Base-by-base conservation (phyloP, 2,113 vertebrate species). In the Fukomys damarensis region DNA sequence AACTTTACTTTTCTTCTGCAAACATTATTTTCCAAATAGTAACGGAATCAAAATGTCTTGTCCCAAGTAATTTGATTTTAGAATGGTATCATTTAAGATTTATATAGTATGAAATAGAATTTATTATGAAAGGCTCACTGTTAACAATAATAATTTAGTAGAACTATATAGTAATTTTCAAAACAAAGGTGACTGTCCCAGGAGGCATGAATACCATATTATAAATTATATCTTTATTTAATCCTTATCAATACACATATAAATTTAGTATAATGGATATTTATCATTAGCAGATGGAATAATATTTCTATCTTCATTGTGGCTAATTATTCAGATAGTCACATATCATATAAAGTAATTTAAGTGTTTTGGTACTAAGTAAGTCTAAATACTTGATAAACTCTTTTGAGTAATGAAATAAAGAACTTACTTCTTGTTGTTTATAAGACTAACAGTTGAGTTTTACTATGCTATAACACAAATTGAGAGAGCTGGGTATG, bases 41-140 rank as follows among this genome's bases (percentile, higher is more conserved):
- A 80, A 77, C 32, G 89, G 26, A 97, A 94, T 59, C 41, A 86
- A 65, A 89, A 76, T 83, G 43, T 90, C 43, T 86, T 94, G n/a
- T 68, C 89, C 41, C 32, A 46, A 84, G 41, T 81, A 52, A 16
- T 96, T 96, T 68, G 79, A 76, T 96, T 95, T 91, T 61, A 94
- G 93, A 54, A 93, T 83, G 81, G 4, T 3, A 82, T 86, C 81
- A 65, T 46, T 35, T 70, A 86, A 87, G 10, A 74, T 65, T 49
- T 41, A 81, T 35, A 92, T 11, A 79, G 38, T 90, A 84, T 80
- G 38, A 97, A 96, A 79, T 46, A 6, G 14, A 96, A 80, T 35
- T 89, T 76, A 66, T n/a, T 80, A 49, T 49, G 65, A 91, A 91
- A 91, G 30, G 52, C 16, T 81, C 49, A 89, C 89, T 87, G 79